Evolutionary conservation across 2,113 vertebrate genomes (phyloP), one percentile per base, ranked within the genome.

Genomic region (Gopherus flavomarginatus): DNA sequence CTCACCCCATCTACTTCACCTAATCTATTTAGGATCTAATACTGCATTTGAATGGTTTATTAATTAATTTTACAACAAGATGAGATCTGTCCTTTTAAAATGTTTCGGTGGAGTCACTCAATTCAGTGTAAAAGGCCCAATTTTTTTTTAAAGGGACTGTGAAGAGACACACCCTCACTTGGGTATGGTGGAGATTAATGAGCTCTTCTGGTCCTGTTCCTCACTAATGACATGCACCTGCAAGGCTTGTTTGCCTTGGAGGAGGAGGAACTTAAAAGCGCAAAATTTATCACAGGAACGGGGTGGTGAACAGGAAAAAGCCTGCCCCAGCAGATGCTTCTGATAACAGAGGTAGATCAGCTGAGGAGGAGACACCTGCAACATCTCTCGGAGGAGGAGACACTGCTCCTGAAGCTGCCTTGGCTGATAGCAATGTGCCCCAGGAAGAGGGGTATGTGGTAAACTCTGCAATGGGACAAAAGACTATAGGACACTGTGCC

Each of bases 91-190:
- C 62, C 35, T n/a, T 65, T 65, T 65, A 10, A n/a, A 17, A 21
- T n/a, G 17, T n/a, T n/a, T 69, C 19, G 35, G 4, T 69, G 62
- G 35, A 88, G 31, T 2, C 38, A 24, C 0, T 0, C 11, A 57
- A 29, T 9, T 62, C 19, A 54, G 5, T 4, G 47, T 2, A 57
- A 4, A 83, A 26, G 13, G 69, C 87, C 44, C 83, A 89, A 86
- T 56, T 84, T 2, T 84, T 86, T 86, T 2, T 80, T 59, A 31
- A 80, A 95, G 84, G 2, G 6, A 79, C 44, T 3, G 56, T 57
- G 56, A 57, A 31, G 59, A 35, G 31, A 65, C 14, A 31, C 3
- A 4, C 31, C 31, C 29, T 65, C 31, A 31, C 14, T 14, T 3
- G 3, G 31, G 7, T 65, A 65, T 35, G 31, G 31, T 35, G 31